Percentiles rank a stretch among this genome's conserved stretches.
Conservation (phyloP, 2,113 vertebrate genomes). For the Phalacrocorax aristotelis region DNA sequence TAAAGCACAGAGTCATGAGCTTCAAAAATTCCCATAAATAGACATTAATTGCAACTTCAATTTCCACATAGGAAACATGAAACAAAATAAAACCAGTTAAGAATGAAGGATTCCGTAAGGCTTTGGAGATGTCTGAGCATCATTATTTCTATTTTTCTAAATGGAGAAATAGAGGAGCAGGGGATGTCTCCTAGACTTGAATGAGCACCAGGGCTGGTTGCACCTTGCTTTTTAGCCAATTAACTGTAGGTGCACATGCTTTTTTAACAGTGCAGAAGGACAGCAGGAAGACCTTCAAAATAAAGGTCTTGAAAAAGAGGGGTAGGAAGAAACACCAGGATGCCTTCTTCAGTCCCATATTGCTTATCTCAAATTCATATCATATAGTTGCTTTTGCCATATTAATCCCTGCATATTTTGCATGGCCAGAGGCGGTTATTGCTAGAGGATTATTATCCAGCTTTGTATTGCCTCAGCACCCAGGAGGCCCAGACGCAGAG, state of each 20-base stretch:
- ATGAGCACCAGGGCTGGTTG: background rate
- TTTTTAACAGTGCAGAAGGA: background rate
- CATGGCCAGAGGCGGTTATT: background rate
- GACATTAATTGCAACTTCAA: background rate
- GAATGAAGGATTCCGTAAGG: background rate
- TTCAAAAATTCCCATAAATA: background rate
- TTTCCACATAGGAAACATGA: background rate
- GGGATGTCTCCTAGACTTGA: background rate
- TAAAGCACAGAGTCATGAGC: background rate
- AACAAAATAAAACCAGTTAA: background rate
- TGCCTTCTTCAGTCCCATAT: background rate
- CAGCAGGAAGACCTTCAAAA: background rate
- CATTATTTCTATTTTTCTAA: background rate
- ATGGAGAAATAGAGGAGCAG: background rate
- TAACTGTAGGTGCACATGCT: background rate
- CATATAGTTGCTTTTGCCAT: background rate
- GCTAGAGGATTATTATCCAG: background rate
- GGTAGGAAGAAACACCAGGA: background rate
- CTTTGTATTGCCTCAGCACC: background rate
- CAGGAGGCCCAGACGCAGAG: background rate
- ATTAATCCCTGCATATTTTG: background rate
- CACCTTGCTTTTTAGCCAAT: background rate
- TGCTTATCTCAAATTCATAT: background rate
- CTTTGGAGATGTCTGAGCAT: background rate
- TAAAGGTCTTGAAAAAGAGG: background rate